Conservation (phyloP, 2,797 vertebrate genomes). For the Acanthurus lineatus region DNA sequence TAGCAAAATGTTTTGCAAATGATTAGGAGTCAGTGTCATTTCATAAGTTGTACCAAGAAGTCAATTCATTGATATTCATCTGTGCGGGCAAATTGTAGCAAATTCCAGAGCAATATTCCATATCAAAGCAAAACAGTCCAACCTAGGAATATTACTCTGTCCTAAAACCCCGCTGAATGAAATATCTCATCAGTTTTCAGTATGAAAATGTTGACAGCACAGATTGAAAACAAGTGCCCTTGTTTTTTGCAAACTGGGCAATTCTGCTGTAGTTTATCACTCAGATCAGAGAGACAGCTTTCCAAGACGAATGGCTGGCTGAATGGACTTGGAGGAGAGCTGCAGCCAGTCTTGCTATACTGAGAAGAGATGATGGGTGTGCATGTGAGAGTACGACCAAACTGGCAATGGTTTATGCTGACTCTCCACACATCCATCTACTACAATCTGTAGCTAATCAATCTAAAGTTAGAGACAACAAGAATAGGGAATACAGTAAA, state of each 20-base stretch:
- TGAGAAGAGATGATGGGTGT: conserved; percentile 84
- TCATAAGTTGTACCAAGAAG: conserved; percentile 35
- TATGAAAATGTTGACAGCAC: conserved; percentile 84
- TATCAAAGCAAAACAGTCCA: conserved; percentile 55
- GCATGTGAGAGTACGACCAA: conserved; percentile 84
- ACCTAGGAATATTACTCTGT: conserved; percentile 58
- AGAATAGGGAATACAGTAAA: conserved; percentile 79
- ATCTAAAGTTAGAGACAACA: conserved; percentile 86
- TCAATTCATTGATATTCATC: conserved; percentile 12
- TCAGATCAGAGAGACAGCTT: conserved; percentile 85
- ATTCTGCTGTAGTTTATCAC: conserved; percentile 88
- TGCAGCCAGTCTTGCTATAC: conserved; percentile 77
- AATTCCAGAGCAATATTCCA: conserved; percentile 48
- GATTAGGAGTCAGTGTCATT: conserved; percentile 1
- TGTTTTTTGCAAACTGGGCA: conserved; percentile 87
- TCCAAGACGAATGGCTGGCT: conserved; percentile 85
- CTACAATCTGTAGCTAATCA: conserved; percentile 88
- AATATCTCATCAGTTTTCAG: conserved; percentile 84
- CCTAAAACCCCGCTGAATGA: conserved; percentile 77
- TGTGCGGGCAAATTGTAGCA: conserved; percentile 33
- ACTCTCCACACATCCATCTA: conserved; percentile 88
- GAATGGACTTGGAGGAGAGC: conserved; percentile 83
- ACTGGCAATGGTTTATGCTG: conserved; percentile 88
- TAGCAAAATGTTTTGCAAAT: neutral
- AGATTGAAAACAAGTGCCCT: conserved; percentile 89